Evolutionary conservation across 2,888 invertebrate species (phyloP), one percentile per base, ranked within the genome.

Genomic region (Tryphoninae sp.): DNA sequence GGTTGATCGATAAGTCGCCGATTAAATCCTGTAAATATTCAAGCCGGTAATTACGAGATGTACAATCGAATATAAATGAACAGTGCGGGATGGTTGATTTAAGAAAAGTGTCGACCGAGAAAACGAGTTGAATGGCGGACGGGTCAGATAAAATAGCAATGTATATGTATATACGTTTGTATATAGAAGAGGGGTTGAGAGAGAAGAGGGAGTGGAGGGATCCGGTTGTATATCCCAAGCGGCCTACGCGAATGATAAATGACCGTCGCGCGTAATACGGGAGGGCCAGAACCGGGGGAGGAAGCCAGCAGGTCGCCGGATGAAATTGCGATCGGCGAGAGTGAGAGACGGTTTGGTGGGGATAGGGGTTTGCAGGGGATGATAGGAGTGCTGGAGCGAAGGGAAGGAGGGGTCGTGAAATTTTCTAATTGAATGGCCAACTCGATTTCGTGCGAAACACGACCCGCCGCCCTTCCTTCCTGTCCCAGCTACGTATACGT

Each of bases 231-330:
- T 80, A 79, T 82, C 82, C 82, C 82, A 82, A 64, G 82, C 79
- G 82, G 79, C 79, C 82, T 82, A 79, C 73, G 82, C 72, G 76
- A 77, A 79, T 82, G 82, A 82, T 82, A 85, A 86, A 86, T 83
- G 85, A 84, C 83, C 81, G 82, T 75, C 79, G 80, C 82, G 79
- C 81, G 81, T 81, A 82, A 81, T 81, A 79, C 78, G 80, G 73
- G 71, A 55, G 67, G 80, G 71, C 62, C 59, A 68, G 74, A 65
- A 69, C 33, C 62, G 68, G 64, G 74, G 73, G 45, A 53, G 80
- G 68, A 82, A 82, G 82, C 77, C 80, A 80, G 82, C 80, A 80
- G 80, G 80, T 82, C 80, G 80, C 74, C 77, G 77, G 77, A 82
- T 79, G 82, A 82, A 82, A 82, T 82, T 82, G 82, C 82, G 82